Evolutionary conservation across 2,797 vertebrate genomes (phyloP), one percentile per base, ranked within the genome.

Genomic region (Schizopygopsis pylzovi): DNA sequence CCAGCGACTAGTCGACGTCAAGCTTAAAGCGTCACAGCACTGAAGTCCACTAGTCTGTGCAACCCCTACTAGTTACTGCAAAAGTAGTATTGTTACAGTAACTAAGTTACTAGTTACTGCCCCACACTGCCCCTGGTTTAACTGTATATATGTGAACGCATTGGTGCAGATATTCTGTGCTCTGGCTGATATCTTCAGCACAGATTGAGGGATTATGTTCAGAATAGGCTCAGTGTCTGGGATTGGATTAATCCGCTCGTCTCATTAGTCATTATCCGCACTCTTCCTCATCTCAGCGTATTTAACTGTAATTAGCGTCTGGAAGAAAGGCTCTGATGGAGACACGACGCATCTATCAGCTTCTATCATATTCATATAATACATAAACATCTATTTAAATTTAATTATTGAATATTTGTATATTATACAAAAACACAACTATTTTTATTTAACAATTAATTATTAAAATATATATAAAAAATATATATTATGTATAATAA

Each of bases 181-280:
- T 9, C 33, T 5, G 39, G 20, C 39, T 45, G 41, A 72, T 37
- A 70, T 80, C 28, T 72, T 83, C 70, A 39, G 47, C 84, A 71
- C 85, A 86, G 82, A 87, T 86, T 89, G 80, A 75, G 72, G 77
- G 76, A 89, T 68, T 87, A 73, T 89, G 85, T 85, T 83, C 76
- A 68, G 84, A 85, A 91, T 86, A 87, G 88, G 80, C 84, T 83
- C 80, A 88, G 84, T 88, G 89, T 88, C 85, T 71, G 78, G 91
- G 85, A 89, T 89, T 88, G 76, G 52, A 25, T 56, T 90, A 89
- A 89, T 90, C 89, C 82, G 73, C 82, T 88, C 88, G 88, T 89
- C 89, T 89, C 52, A 87, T 90, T 89, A 86, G 88, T 85, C 80
- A 84, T 39, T 68, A 81, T 71, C 37, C 7, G 20, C 33, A 47